phyloP scores from a whole-genome alignment of 2,113 vertebrate genomes.

The Sardina pilchardus region DNA sequence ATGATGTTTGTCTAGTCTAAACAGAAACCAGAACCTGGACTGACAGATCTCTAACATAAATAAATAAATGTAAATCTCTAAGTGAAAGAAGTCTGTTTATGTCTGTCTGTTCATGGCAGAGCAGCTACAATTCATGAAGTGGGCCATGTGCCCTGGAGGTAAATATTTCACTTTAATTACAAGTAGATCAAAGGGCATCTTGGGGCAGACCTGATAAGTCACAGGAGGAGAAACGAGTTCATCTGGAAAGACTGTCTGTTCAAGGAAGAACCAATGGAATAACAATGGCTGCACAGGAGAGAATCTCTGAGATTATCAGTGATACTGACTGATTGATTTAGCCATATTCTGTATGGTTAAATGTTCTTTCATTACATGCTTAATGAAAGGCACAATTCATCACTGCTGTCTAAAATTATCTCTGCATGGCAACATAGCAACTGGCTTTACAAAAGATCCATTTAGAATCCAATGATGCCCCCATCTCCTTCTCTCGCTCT shows the following conservation, averaged over 20 bases:
- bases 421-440: constrained; percentile 3
- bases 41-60: background rate
- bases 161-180: background rate
- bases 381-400: constrained; percentile 13
- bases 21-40: background rate
- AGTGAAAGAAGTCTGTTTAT: no score
- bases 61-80: background rate
- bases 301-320: background rate
- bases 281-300: background rate
- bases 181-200: background rate
- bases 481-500: constrained; percentile 44
- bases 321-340: background rate
- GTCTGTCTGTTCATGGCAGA: no score
- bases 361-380: background rate
- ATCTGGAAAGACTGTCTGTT: background rate
- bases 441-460: constrained; percentile 37
- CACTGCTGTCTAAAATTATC: constrained; percentile 29
- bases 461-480: constrained; percentile 45
- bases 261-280: background rate
- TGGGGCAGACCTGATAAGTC: background rate
- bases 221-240: background rate
- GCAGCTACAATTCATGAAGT: background rate
- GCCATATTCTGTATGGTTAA: background rate
- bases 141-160: background rate
- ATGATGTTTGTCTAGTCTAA: background rate